Conservation (phyloP, 1,140 invertebrate genomes). For the Zaprionus tsacasi region DNA sequence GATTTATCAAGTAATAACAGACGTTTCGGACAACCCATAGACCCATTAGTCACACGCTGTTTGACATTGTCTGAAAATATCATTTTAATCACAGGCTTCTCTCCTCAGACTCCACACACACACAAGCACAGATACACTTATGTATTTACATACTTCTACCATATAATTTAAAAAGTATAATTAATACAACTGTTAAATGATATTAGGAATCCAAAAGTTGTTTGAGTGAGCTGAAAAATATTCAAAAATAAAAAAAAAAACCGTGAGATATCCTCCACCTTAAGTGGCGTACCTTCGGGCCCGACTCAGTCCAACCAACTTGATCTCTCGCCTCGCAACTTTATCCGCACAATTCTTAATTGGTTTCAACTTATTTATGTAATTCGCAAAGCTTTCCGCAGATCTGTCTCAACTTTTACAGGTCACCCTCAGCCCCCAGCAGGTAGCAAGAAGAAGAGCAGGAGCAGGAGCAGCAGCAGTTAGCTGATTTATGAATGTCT, state of each 20-base stretch:
- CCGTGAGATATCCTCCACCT: background rate
- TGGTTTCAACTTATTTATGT: slow-evolving; percentile 12
- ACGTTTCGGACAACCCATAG: slow-evolving; percentile 81
- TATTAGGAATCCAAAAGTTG: background rate
- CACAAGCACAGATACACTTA: background rate
- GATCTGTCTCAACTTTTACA: background rate
- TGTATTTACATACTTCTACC: background rate
- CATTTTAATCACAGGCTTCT: slow-evolving; percentile 71
- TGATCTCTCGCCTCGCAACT: background rate
- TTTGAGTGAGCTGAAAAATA: background rate
- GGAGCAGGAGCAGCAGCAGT: background rate
- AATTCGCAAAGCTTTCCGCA: background rate
- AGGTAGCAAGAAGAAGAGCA: background rate
- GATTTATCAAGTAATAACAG: slow-evolving; percentile 83
- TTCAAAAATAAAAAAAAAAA: background rate
- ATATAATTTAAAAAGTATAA: background rate
- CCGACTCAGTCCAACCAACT: background rate
- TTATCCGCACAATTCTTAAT: slow-evolving; percentile 5
- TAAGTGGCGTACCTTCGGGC: background rate
- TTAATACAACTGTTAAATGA: background rate
- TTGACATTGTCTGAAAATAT: slow-evolving; percentile 81
- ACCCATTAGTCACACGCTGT: slow-evolving; percentile 81
- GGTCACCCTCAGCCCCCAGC: background rate
- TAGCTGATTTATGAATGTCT: slow-evolving; percentile 5
- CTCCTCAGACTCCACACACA: background rate